Conservation (phyloP, 2,888 invertebrate genomes). For the Oxycera nigricornis region DNA sequence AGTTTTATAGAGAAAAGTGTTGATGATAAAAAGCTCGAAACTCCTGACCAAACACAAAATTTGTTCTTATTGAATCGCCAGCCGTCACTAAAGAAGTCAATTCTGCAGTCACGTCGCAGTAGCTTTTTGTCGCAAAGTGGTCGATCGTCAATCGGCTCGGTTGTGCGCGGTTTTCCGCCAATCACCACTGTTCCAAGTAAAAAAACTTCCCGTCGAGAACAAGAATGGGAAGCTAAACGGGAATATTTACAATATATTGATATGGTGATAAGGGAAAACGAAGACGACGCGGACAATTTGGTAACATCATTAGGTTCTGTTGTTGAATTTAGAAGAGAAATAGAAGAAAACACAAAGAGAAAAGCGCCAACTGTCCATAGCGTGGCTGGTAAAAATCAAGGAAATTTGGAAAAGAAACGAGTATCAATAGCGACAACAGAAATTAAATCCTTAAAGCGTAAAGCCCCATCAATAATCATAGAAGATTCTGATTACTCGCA, state of each 20-base stretch:
- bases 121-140: conserved; percentile 57
- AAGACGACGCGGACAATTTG: conserved; percentile 58
- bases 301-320: conserved; percentile 57
- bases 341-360: conserved; percentile 50
- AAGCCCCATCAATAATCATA: conserved; percentile 46
- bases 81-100: not conserved
- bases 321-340: conserved; percentile 58
- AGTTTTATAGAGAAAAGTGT: conserved; percentile 9
- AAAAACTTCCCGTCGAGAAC: conserved; percentile 44
- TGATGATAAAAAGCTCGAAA: not conserved
- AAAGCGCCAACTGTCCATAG: not conserved
- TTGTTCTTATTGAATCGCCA: not conserved
- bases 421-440: not conserved
- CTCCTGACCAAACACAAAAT: not conserved
- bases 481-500: conserved; percentile 39
- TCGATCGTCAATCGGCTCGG: conserved; percentile 57
- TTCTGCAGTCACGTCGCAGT: conserved; percentile 52
- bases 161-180: conserved; percentile 57
- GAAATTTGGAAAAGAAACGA: not conserved
- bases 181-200: conserved; percentile 48
- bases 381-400: not conserved
- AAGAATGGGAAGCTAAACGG: conserved; percentile 50
- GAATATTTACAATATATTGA: conserved; percentile 58
- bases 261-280: conserved; percentile 56
- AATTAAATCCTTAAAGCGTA: not conserved